Evolutionary conservation across 1,140 invertebrate species (phyloP).

Genomic region (Zaprionus taronus): DNA sequence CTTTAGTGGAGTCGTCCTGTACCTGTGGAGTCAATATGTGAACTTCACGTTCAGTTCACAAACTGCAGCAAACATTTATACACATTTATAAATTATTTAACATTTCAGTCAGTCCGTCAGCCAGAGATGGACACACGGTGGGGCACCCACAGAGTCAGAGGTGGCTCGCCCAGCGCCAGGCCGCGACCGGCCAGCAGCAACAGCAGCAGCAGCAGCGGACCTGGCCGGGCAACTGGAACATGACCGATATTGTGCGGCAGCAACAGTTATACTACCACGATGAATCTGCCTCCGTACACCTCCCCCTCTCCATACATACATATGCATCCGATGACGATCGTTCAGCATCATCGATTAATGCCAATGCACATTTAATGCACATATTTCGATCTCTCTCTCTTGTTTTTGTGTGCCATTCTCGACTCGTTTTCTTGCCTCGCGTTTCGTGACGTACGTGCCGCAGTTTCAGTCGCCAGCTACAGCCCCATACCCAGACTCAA

Average conservation of each 20-base stretch:
- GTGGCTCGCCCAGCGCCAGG: conserved; percentile 49
- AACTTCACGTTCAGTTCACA: conserved; percentile 66
- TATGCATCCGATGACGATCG: conserved; percentile 39
- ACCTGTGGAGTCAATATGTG: conserved; percentile 69
- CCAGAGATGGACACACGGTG: conserved; percentile 21
- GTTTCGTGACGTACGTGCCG: conserved; percentile 79
- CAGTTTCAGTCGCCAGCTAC: conserved; percentile 38
- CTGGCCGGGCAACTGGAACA: conserved; percentile 72
- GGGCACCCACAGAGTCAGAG: conserved; percentile 66
- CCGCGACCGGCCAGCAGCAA: not conserved
- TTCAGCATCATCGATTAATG: conserved; percentile 79
- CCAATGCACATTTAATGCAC: conserved; percentile 81
- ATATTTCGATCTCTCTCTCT: conserved; percentile 55
- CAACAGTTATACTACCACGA: conserved; percentile 62
- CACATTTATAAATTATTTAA: conserved; percentile 75
- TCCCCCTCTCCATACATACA: not conserved
- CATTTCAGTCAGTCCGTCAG: conserved; percentile 39
- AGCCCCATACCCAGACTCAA: conserved; percentile 6
- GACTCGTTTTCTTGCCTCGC: conserved; percentile 62
- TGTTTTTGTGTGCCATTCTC: conserved; percentile 61
- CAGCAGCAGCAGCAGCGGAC: conserved; percentile 7
- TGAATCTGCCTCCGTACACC: not conserved
- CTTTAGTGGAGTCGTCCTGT: conserved; percentile 58
- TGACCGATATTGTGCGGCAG: conserved; percentile 77
- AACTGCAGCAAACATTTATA: conserved; percentile 47